These are phyloP conservation scores for Eulemur macaco DNA, from an alignment of 2,113 vertebrate genomes.

Conservation along the genomic window DNA sequence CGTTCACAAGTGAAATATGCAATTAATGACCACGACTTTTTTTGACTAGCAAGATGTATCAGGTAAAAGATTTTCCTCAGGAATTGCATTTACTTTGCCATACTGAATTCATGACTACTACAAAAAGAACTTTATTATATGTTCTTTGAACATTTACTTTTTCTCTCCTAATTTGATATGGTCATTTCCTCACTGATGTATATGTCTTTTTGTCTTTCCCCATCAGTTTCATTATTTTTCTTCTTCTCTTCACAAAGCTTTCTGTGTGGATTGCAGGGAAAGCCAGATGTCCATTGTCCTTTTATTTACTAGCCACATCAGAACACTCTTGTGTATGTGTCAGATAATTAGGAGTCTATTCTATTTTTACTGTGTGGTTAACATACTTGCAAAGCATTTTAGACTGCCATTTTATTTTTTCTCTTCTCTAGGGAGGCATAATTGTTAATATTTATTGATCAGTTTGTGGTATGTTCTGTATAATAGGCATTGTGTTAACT, in stretches of 20 bases:
- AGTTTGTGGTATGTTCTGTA: background rate
- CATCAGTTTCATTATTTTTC: background rate
- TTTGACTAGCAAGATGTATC: background rate
- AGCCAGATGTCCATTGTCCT: background rate
- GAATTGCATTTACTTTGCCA: background rate
- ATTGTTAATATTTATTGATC: background rate
- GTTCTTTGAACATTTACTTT: background rate
- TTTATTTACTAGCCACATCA: background rate
- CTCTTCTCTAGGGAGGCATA: background rate
- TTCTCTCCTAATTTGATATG: background rate
- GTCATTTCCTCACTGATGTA: background rate
- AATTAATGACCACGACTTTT: background rate
- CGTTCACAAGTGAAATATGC: background rate
- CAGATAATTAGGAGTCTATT: background rate
- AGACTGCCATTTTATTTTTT: background rate
- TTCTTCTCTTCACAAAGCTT: background rate
- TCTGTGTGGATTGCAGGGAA: background rate
- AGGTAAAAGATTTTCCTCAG: background rate
- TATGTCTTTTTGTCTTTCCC: background rate
- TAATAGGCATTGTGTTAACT: background rate
- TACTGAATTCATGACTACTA: background rate
- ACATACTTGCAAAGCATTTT: background rate
- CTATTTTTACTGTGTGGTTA: background rate
- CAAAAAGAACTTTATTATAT: background rate
- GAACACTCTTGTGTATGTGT: background rate